These are phyloP conservation scores for Diachasma alloeum DNA, from an alignment of 1,140 invertebrate genomes.

Conservation along the genomic window DNA sequence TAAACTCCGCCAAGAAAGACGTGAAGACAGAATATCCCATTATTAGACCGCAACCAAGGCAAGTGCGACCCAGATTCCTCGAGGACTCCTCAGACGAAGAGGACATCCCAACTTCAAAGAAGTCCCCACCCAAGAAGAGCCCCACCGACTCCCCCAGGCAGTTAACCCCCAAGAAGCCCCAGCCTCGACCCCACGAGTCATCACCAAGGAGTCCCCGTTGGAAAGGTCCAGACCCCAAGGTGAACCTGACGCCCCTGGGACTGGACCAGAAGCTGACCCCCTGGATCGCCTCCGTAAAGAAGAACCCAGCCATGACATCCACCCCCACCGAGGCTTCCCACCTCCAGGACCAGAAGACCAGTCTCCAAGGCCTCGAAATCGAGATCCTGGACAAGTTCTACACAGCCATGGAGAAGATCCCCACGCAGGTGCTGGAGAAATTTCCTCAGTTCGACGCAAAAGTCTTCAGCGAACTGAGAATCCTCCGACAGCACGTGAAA, in stretches of 20 bases:
- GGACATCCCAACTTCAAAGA: too few relatives aligned
- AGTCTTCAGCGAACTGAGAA: constrained; percentile 45
- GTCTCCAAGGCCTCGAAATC: constrained; percentile 47
- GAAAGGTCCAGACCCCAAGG: constrained; percentile 28
- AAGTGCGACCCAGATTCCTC: too few relatives aligned
- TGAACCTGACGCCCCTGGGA: constrained; percentile 36
- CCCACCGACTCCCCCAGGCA: too few relatives aligned
- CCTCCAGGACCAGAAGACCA: constrained; percentile 31
- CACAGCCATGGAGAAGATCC: constrained; percentile 46
- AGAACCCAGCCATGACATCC: constrained; percentile 32
- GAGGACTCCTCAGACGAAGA: too few relatives aligned
- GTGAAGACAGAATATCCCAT: too few relatives aligned
- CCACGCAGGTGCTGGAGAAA: constrained; percentile 46
- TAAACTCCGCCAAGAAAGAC: too few relatives aligned
- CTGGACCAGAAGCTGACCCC: constrained; percentile 40
- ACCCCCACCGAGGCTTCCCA: constrained; percentile 33
- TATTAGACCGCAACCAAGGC: too few relatives aligned
- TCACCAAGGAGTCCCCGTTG: background rate
- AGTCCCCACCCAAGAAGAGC: too few relatives aligned
- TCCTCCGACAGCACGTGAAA: constrained; percentile 51
- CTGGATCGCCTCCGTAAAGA: constrained; percentile 43
- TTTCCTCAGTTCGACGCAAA: constrained; percentile 52
- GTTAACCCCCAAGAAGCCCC: too few relatives aligned
- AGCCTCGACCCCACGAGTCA: too few relatives aligned
- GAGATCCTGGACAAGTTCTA: constrained; percentile 52